A percentile compares a stretch with the other conserved stretches of the same genome.
These are phyloP conservation scores for Cheilosia vernalis DNA, from an alignment of 2,888 invertebrate genomes.

Conservation along the genomic window DNA sequence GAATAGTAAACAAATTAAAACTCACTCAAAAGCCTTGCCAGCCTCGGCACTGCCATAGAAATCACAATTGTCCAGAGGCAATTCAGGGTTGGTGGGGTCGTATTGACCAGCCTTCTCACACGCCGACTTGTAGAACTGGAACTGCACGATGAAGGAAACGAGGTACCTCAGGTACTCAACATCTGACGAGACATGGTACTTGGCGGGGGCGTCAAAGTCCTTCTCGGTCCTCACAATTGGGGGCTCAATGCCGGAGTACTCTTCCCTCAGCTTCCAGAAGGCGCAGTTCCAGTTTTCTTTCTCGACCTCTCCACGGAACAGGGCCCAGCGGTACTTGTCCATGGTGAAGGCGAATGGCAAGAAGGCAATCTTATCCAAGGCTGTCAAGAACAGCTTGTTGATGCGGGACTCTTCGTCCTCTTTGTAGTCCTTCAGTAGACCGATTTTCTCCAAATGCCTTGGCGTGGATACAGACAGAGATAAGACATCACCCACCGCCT, in stretches of 20 bases:
- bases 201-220: conserved; percentile 90
- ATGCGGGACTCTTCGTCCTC: conserved; percentile 87
- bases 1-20: neutral
- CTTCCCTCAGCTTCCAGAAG: conserved; percentile 87
- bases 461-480: conserved; percentile 88
- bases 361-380: conserved; percentile 88
- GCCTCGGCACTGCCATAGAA: conserved; percentile 92
- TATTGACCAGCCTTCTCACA: conserved; percentile 92
- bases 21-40: conserved; percentile 88
- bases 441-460: conserved; percentile 89
- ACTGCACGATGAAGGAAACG: conserved; percentile 91
- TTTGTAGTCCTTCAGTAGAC: conserved; percentile 86
- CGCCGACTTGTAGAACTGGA: conserved; percentile 90
- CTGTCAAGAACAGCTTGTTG: conserved; percentile 88
- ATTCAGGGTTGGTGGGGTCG: conserved; percentile 86
- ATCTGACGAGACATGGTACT: conserved; percentile 89
- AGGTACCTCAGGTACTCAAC: conserved; percentile 89
- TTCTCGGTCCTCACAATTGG: conserved; percentile 87
- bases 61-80: conserved; percentile 93
- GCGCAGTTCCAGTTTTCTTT: conserved; percentile 87
- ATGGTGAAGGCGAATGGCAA: conserved; percentile 88
- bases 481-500: conserved; percentile 90
- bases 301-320: conserved; percentile 87
- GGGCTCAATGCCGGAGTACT: conserved; percentile 88
- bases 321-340: conserved; percentile 88